Evolutionary conservation across 2,888 invertebrate species (phyloP).

Genomic region (Isotomurus palustris): DNA sequence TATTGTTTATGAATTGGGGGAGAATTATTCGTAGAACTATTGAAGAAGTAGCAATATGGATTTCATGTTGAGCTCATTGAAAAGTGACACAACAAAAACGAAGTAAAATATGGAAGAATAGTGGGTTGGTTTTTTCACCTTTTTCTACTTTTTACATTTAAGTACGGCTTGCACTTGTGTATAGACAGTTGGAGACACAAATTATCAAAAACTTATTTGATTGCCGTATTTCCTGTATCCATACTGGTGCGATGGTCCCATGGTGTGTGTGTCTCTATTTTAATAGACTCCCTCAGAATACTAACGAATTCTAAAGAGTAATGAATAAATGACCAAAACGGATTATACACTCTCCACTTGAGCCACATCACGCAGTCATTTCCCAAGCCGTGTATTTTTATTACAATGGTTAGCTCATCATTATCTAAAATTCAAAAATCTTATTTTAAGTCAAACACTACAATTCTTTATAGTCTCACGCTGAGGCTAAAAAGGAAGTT

Average conservation of each 20-base stretch:
- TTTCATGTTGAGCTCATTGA: too few relatives aligned
- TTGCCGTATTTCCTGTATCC: constrained; percentile 29
- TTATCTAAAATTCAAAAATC: too few relatives aligned
- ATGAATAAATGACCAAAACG: constrained; percentile 12
- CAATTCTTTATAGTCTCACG: too few relatives aligned
- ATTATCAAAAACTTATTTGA: constrained; percentile 16
- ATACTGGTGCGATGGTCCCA: constrained; percentile 12
- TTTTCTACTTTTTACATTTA: background rate
- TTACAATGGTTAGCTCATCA: too few relatives aligned
- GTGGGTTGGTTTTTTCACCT: background rate
- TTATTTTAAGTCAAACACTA: background rate
- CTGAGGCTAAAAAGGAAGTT: too few relatives aligned
- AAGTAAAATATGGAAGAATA: too few relatives aligned
- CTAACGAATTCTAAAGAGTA: constrained; percentile 1
- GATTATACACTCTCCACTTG: constrained; percentile 17
- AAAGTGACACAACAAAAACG: too few relatives aligned
- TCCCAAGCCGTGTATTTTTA: too few relatives aligned
- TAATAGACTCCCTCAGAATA: constrained; percentile 4
- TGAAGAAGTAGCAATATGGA: background rate
- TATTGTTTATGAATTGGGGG: too few relatives aligned
- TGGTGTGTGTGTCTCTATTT: constrained; percentile 2
- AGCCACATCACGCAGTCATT: constrained; percentile 9
- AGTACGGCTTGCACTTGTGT: background rate
- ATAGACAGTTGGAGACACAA: background rate
- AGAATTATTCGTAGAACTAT: background rate